Evolutionary conservation across 2,113 vertebrate genomes (phyloP).

Genomic region (Pampusana beccarii): DNA sequence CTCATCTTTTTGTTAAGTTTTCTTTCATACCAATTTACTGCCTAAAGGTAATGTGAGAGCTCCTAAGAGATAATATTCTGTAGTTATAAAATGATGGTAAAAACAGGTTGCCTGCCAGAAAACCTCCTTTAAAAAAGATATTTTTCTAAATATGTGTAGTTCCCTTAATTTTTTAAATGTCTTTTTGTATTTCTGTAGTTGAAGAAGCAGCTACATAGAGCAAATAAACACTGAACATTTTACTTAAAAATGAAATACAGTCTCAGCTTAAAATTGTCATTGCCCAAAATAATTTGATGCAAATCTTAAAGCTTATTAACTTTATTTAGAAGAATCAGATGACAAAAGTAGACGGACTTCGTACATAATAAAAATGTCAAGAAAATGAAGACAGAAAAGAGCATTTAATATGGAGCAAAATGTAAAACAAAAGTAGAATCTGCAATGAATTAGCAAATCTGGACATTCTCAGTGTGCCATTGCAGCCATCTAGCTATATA

Average conservation of each 20-base stretch:
- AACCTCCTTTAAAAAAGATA: background rate
- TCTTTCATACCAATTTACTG: background rate
- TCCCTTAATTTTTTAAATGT: background rate
- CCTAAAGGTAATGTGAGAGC: background rate
- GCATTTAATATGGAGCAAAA: background rate
- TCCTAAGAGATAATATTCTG: background rate
- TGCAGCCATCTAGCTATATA: slow-evolving; percentile 61
- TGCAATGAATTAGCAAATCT: background rate
- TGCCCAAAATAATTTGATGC: background rate
- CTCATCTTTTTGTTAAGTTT: slow-evolving; percentile 5
- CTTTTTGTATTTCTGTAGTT: background rate
- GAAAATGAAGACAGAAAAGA: slow-evolving; percentile 11
- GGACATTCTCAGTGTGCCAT: background rate
- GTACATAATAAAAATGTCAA: slow-evolving; percentile 27
- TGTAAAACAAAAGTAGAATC: background rate
- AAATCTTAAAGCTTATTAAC: background rate
- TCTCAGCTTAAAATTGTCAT: background rate
- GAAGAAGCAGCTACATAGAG: background rate
- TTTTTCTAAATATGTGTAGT: background rate
- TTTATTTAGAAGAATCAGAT: background rate
- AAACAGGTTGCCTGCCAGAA: background rate
- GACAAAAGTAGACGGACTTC: background rate
- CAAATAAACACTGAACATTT: background rate
- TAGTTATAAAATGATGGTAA: background rate
- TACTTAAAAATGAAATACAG: background rate